phyloP scores from a whole-genome alignment of 2,797 vertebrate species.

The Nasua narica region DNA sequence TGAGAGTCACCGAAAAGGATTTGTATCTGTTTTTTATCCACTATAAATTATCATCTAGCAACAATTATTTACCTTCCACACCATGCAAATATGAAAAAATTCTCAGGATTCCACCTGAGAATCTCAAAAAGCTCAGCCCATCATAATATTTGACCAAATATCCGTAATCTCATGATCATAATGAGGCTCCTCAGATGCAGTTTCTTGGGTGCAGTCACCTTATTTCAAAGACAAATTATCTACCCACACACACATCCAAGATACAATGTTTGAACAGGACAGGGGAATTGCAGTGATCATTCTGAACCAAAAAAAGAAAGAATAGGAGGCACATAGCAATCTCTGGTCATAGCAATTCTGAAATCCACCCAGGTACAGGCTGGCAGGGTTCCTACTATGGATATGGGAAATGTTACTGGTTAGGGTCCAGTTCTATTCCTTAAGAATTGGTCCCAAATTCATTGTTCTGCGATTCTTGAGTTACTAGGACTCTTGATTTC shows the following conservation, averaged over 20 bases:
- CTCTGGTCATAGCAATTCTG: background rate
- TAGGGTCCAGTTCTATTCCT: background rate
- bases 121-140: background rate
- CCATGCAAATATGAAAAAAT: background rate
- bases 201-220: background rate
- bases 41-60: background rate
- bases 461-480: background rate
- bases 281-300: background rate
- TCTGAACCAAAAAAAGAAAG: background rate
- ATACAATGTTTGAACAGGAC: background rate
- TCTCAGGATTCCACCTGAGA: background rate
- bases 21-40: background rate
- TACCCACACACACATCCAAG: background rate
- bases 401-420: background rate
- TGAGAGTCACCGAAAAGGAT: background rate
- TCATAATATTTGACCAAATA: background rate
- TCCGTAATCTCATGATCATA: background rate
- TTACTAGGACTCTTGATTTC: background rate
- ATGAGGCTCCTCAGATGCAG: background rate
- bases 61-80: background rate
- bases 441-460: background rate
- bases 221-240: background rate
- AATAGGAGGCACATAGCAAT: background rate
- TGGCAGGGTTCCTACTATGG: background rate
- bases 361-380: background rate